A percentile compares a stretch with the other conserved stretches of the same genome.
Conservation (phyloP, 2,113 vertebrate genomes). For the Amazona guildingii region DNA sequence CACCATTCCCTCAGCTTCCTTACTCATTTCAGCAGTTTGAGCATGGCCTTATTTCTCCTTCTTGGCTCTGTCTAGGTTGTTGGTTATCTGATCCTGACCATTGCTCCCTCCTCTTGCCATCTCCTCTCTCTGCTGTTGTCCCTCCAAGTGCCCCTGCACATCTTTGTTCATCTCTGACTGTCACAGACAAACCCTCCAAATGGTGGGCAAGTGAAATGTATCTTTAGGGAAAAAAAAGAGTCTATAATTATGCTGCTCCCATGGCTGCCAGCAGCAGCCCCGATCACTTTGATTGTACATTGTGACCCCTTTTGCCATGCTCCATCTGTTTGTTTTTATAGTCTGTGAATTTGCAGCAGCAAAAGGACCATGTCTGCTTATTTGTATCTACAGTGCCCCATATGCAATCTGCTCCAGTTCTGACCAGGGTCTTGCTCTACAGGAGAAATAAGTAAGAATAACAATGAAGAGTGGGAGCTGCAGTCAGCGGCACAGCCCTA, state of each 20-base stretch:
- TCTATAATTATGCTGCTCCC: neutral
- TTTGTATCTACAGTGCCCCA: neutral
- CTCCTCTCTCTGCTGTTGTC: neutral
- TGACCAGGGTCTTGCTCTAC: neutral
- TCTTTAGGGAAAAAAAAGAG: neutral
- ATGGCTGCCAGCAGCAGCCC: neutral
- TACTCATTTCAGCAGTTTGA: neutral
- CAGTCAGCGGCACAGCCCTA: neutral
- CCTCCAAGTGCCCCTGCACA: neutral
- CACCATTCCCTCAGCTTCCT: neutral
- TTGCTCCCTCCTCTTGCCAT: neutral
- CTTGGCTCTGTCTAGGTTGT: neutral
- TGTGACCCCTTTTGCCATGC: constrained; percentile 23
- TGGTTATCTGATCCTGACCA: neutral
- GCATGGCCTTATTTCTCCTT: neutral
- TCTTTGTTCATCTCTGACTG: neutral
- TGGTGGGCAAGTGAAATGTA: neutral
- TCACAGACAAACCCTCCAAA: neutral
- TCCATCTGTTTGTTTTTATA: constrained; percentile 39
- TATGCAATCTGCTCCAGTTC: neutral
- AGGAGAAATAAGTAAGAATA: neutral
- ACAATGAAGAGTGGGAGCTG: neutral
- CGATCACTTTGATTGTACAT: neutral
- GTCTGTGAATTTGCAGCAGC: neutral
- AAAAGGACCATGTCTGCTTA: neutral